Evolutionary conservation across 2,888 invertebrate species (phyloP).

Genomic region (Aplocera efformata): DNA sequence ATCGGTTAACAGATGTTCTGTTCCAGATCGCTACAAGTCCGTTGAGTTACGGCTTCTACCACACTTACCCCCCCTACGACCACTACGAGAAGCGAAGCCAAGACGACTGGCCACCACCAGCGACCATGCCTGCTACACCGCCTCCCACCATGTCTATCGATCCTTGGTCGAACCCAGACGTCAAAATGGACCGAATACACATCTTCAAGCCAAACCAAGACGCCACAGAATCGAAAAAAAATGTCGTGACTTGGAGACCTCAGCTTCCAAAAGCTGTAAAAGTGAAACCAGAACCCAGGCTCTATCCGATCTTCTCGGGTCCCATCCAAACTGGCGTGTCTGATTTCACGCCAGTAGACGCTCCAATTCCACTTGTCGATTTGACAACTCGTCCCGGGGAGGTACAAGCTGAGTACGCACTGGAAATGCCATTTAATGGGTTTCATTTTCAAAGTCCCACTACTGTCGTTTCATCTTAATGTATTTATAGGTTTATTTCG

Average conservation of each 20-base stretch:
- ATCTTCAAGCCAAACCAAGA: constrained; percentile 36
- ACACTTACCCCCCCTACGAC: constrained; percentile 74
- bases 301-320: constrained; percentile 54
- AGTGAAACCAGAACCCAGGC: constrained; percentile 43
- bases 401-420: constrained; percentile 70
- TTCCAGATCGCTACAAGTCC: constrained; percentile 85
- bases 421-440: constrained; percentile 73
- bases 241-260: constrained; percentile 44
- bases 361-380: constrained; percentile 53
- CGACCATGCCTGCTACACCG: constrained; percentile 54
- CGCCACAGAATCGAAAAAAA: constrained; percentile 27
- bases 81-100: constrained; percentile 68
- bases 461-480: constrained; percentile 75
- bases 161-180: constrained; percentile 42
- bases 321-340: constrained; percentile 37
- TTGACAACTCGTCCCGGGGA: constrained; percentile 65
- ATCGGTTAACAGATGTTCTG: constrained; percentile 76
- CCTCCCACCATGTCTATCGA: constrained; percentile 44
- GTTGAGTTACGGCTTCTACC: constrained; percentile 88
- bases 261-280: constrained; percentile 42
- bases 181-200: constrained; percentile 57
- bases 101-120: constrained; percentile 52
- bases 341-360: constrained; percentile 51
- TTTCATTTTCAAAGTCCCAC: constrained; percentile 76
- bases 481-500: constrained; percentile 54